Evolutionary conservation across 1,140 invertebrate species (phyloP).

Genomic region (Sesamia nonagrioides): DNA sequence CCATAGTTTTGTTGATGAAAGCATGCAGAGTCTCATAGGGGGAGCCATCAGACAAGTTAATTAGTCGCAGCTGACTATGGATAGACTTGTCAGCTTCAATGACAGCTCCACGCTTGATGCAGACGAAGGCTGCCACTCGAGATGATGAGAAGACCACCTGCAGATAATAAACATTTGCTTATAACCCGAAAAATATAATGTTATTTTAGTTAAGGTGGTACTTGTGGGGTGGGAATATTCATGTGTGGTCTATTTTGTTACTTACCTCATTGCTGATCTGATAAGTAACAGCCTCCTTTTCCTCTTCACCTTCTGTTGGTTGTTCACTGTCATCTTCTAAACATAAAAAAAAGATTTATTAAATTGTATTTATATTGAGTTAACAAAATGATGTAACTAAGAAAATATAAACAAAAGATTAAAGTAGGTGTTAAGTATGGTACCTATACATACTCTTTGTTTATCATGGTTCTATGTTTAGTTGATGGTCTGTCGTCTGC

Average conservation of each 20-base stretch:
- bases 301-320: slow-evolving; percentile 94
- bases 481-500: too few relatives aligned
- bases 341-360: slow-evolving; percentile 42
- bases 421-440: too few relatives aligned
- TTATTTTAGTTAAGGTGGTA: too few relatives aligned
- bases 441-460: too few relatives aligned
- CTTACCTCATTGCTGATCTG: slow-evolving; percentile 94
- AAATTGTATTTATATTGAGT: background rate
- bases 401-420: too few relatives aligned
- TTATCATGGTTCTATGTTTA: too few relatives aligned
- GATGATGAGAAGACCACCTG: slow-evolving; percentile 94
- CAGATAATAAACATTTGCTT: background rate
- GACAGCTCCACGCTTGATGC: slow-evolving; percentile 95
- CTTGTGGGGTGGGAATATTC: too few relatives aligned
- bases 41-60: slow-evolving; percentile 97
- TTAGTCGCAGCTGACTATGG: slow-evolving; percentile 95
- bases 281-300: slow-evolving; percentile 94
- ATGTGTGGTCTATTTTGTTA: background rate
- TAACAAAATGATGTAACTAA: background rate
- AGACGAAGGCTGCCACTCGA: slow-evolving; percentile 95
- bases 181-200: background rate
- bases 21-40: slow-evolving; percentile 99
- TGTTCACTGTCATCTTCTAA: slow-evolving; percentile 95
- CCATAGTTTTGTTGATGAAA: slow-evolving; percentile 97
- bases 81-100: slow-evolving; percentile 99